A percentile compares a stretch with the other conserved stretches of the same genome.
Conservation (phyloP, 2,113 vertebrate genomes). For the Synchiropus splendidus region DNA sequence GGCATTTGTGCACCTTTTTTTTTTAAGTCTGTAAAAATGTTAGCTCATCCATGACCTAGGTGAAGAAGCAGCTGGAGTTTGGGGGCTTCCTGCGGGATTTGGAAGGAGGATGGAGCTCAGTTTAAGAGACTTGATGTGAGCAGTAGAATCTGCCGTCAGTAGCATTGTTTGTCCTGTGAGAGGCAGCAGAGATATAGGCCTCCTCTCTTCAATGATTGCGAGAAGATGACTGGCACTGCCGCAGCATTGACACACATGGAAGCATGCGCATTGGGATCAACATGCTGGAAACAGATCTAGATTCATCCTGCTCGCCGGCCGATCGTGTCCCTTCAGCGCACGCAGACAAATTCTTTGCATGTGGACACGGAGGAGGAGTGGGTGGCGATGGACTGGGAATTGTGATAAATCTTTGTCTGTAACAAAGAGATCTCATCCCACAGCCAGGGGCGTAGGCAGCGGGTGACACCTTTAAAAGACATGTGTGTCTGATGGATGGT, state of each 20-base stretch:
- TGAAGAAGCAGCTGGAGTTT: slow-evolving; percentile 40
- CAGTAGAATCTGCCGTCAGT: slow-evolving; percentile 28
- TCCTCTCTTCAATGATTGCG: slow-evolving; percentile 13
- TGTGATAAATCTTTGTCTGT: slow-evolving; percentile 45
- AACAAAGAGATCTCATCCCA: slow-evolving; percentile 45
- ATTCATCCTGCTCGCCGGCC: slow-evolving; percentile 19
- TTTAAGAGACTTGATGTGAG: neutral
- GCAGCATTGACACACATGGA: slow-evolving; percentile 42
- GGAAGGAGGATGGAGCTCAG: slow-evolving; percentile 26
- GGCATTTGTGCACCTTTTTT: slow-evolving; percentile 9
- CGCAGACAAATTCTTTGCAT: slow-evolving; percentile 33
- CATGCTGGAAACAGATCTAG: slow-evolving; percentile 26
- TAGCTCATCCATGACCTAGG: slow-evolving; percentile 27
- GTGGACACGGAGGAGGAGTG: slow-evolving; percentile 32
- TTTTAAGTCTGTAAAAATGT: slow-evolving; percentile 6
- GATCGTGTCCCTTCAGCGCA: slow-evolving; percentile 26
- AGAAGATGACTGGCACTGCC: slow-evolving; percentile 22
- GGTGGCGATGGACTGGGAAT: slow-evolving; percentile 27
- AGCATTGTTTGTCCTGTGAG: slow-evolving; percentile 46
- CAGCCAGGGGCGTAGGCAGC: slow-evolving; percentile 24
- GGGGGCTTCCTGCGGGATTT: slow-evolving; percentile 23
- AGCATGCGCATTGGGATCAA: slow-evolving; percentile 14
- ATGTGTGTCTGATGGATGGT: slow-evolving; percentile 37
- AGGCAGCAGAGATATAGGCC: slow-evolving; percentile 66
- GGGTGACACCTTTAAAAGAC: slow-evolving; percentile 28